Conservation (phyloP, 1,140 invertebrate species). For the Tetragonula clypearis region DNA sequence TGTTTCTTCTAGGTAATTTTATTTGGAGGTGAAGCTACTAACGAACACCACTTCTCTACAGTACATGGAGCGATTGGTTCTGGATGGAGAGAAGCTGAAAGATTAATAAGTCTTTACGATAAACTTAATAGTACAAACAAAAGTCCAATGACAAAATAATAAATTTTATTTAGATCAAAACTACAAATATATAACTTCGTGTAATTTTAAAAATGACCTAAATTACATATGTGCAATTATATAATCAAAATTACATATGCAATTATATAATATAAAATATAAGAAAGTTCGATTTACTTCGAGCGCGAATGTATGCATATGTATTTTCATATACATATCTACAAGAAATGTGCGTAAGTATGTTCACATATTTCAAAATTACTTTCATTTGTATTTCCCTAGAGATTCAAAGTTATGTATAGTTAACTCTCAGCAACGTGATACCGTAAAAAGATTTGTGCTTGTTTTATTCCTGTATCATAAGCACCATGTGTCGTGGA, state of each 20-base stretch:
- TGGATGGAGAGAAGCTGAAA: conserved; percentile 90
- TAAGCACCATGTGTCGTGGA: conserved; percentile 89
- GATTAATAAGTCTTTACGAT: conserved; percentile 75
- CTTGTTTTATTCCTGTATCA: conserved; percentile 83
- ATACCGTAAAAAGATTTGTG: conserved; percentile 76
- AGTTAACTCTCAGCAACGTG: conserved; percentile 41
- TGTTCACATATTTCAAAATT: neutral
- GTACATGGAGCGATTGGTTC: conserved; percentile 91
- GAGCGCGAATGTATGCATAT: neutral
- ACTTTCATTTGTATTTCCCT: neutral
- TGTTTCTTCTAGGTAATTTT: conserved; percentile 81
- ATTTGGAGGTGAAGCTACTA: conserved; percentile 89
- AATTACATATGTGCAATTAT: too few species aligned
- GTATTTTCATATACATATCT: neutral
- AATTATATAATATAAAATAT: conserved; percentile 6
- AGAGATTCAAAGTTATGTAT: neutral
- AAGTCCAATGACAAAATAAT: neutral
- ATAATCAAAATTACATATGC: neutral
- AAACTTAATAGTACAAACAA: conserved; percentile 13
- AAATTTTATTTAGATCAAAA: neutral
- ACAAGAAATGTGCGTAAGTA: neutral
- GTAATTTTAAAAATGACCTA: too few species aligned
- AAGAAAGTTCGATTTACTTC: neutral
- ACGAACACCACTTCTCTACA: conserved; percentile 86
- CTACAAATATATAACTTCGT: neutral